These are phyloP conservation scores for Exephanes ischioxanthus DNA, from an alignment of 2,888 invertebrate genomes.

Conservation along the genomic window DNA sequence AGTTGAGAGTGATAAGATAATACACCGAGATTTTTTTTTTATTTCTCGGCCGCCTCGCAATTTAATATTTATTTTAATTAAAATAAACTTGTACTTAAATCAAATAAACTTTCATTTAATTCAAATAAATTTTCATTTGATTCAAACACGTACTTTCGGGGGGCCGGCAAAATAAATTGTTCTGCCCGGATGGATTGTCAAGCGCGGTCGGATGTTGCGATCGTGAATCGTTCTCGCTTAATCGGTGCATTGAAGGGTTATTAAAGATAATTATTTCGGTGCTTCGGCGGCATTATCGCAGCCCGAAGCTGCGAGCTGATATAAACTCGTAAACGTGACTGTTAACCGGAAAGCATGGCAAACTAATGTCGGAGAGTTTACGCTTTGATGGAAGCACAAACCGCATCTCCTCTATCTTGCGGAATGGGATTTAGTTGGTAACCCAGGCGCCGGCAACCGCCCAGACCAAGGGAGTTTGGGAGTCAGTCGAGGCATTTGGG, in stretches of 20 bases:
- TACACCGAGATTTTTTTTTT: no score
- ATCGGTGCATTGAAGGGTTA: background rate
- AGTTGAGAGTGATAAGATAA: no score
- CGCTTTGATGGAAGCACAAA: slow-evolving; percentile 31
- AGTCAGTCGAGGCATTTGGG: slow-evolving; percentile 28
- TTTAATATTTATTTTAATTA: no score
- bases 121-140: no score
- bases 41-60: no score
- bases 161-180: background rate
- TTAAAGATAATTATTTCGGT: background rate
- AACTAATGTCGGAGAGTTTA: slow-evolving; percentile 21
- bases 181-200: background rate
- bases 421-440: slow-evolving; percentile 37
- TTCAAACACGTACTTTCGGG: no score
- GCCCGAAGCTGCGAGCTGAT: background rate
- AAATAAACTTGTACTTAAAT: no score
- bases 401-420: slow-evolving; percentile 27
- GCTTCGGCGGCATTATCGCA: background rate
- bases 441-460: slow-evolving; percentile 6
- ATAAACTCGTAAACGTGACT: background rate
- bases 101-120: no score
- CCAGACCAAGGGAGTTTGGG: slow-evolving; percentile 30
- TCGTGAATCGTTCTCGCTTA: background rate
- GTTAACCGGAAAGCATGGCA: slow-evolving; percentile 6
- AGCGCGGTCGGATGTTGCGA: background rate